Conservation (phyloP, 2,113 vertebrate species). For the Onychostruthus taczanowskii region DNA sequence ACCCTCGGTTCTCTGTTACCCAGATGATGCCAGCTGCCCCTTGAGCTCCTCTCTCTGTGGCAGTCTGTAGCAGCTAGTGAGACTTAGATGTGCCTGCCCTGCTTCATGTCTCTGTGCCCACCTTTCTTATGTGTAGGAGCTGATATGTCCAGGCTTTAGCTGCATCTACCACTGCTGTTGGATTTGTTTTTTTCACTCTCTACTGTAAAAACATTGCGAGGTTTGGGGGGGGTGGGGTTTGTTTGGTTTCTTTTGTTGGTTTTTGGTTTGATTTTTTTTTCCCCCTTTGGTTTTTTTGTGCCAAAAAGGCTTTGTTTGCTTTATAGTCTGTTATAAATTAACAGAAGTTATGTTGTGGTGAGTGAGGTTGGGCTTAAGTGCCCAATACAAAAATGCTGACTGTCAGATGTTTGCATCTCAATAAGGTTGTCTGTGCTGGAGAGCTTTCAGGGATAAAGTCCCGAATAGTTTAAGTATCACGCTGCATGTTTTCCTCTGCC, state of each 20-base stretch:
- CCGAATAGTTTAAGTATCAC: slow-evolving; percentile 44
- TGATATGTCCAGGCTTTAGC: not conserved
- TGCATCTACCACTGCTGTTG: not conserved
- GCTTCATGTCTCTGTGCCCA: not conserved
- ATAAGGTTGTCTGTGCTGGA: slow-evolving; percentile 51
- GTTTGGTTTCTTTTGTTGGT: not conserved
- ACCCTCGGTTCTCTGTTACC: rapidly evolving
- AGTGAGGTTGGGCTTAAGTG: slow-evolving; percentile 55
- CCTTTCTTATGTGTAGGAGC: not conserved
- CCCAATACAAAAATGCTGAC: slow-evolving; percentile 65
- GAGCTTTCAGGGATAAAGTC: slow-evolving; percentile 57
- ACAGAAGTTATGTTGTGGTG: slow-evolving; percentile 62
- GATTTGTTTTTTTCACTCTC: not conserved
- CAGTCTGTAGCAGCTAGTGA: not conserved
- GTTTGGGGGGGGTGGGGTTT: not conserved
- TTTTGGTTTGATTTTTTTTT: not conserved
- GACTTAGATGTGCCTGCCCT: rapidly evolving
- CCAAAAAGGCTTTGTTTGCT: slow-evolving; percentile 34
- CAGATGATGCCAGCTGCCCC: not conserved
- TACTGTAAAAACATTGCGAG: not conserved
- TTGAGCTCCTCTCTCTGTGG: not conserved
- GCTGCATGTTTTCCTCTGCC: slow-evolving; percentile 20
- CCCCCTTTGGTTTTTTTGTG: not conserved
- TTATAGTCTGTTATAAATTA: slow-evolving; percentile 68
- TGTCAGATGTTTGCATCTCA: slow-evolving; percentile 67